A percentile compares a stretch with the other conserved stretches of the same genome.
Evolutionary conservation across 2,888 invertebrate species (phyloP).

Genomic region (Salticus scenicus): DNA sequence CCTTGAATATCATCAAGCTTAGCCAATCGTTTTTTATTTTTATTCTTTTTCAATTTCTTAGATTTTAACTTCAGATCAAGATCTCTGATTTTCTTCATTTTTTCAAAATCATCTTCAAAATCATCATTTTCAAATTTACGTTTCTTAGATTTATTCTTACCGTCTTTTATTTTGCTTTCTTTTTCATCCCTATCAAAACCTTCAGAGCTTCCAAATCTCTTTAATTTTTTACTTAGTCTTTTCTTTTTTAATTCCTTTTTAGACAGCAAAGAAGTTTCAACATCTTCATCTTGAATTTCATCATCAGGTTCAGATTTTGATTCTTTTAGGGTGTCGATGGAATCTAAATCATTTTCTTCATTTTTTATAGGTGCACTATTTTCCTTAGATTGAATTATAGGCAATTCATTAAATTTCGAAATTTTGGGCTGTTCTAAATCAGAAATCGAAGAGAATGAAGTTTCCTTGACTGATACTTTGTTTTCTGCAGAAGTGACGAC

Average conservation of each 20-base stretch:
- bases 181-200: constrained; percentile 39
- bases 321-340: background rate
- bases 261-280: background rate
- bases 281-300: constrained; percentile 8
- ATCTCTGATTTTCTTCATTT: constrained; percentile 37
- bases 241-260: constrained; percentile 59
- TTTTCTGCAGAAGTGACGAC: background rate
- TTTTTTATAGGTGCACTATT: background rate
- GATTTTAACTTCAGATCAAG: constrained; percentile 75
- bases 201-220: constrained; percentile 37
- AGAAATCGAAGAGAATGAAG: background rate
- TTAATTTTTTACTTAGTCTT: constrained; percentile 59
- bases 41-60: constrained; percentile 75
- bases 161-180: constrained; percentile 35
- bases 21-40: constrained; percentile 59
- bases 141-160: constrained; percentile 60
- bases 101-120: too few species aligned
- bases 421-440: background rate
- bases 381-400: background rate
- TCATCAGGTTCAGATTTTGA: constrained; percentile 11
- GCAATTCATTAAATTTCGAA: background rate
- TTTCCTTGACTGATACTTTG: background rate
- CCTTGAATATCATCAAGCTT: constrained; percentile 30
- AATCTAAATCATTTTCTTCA: background rate
- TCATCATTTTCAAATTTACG: constrained; percentile 42